Conservation (phyloP, 2,113 vertebrate genomes). For the Plestiodon gilberti region DNA sequence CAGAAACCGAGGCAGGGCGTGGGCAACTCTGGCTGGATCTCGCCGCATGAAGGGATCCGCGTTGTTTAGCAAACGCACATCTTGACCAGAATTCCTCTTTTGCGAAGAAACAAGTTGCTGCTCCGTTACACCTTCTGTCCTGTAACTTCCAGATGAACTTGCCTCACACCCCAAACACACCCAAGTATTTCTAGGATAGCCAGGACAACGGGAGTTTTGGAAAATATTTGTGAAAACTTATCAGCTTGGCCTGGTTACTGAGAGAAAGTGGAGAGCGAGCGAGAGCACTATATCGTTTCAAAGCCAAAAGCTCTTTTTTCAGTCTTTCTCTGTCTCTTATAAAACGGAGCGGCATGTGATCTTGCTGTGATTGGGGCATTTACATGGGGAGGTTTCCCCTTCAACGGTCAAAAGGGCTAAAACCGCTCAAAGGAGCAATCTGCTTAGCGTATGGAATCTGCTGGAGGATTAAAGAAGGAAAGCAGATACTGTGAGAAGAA, state of each 20-base stretch:
- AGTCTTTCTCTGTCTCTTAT: neutral
- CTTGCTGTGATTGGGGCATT: neutral
- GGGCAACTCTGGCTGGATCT: conserved; percentile 2
- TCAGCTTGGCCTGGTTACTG: neutral
- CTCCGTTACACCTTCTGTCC: neutral
- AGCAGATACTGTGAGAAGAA: neutral
- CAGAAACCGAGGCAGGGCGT: neutral
- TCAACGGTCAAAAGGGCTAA: neutral
- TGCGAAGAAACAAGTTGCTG: neutral
- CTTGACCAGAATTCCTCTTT: neutral
- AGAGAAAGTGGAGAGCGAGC: neutral
- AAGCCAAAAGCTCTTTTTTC: rapidly evolving
- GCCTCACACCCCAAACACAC: neutral
- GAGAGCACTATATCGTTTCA: neutral
- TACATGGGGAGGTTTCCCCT: neutral
- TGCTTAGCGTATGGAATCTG: neutral
- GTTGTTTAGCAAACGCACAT: neutral
- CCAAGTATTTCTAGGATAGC: neutral
- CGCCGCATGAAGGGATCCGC: neutral
- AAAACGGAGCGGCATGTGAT: neutral
- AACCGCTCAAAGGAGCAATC: neutral
- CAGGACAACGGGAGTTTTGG: neutral
- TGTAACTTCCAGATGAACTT: neutral
- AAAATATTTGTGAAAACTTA: neutral
- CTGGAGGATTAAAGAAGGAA: neutral